phyloP scores from a whole-genome alignment of 1,140 invertebrate genomes.

The Lasaia peninsularis region DNA sequence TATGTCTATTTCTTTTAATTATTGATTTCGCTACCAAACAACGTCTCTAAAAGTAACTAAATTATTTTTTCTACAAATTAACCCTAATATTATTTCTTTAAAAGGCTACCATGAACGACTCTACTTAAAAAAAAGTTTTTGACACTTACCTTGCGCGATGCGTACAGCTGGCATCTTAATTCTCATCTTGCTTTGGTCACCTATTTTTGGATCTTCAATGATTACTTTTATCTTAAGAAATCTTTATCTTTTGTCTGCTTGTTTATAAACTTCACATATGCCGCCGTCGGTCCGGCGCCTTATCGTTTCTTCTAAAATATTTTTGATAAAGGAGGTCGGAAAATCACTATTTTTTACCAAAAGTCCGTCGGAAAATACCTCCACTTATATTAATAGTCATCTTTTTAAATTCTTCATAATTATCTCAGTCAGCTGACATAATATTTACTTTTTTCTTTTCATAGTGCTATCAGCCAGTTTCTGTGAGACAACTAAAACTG shows the following conservation, averaged over 20 bases:
- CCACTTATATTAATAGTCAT: constrained; percentile 49
- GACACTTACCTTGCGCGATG: constrained; percentile 90
- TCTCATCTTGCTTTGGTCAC: constrained; percentile 89
- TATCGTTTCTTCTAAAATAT: constrained; percentile 61
- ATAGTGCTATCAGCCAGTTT: constrained; percentile 44
- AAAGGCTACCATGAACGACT: neutral
- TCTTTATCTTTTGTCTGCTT: constrained; percentile 61
- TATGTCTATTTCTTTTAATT: too few species aligned
- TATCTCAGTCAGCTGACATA: constrained; percentile 20
- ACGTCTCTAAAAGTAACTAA: too few species aligned
- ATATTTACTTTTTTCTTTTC: constrained; percentile 70
- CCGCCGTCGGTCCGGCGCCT: constrained; percentile 66
- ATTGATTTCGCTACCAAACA: too few species aligned
- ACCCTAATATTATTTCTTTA: neutral
- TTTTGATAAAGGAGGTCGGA: constrained; percentile 56
- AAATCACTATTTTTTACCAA: constrained; percentile 50
- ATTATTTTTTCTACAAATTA: neutral
- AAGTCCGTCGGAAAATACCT: constrained; percentile 60
- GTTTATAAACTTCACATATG: constrained; percentile 63
- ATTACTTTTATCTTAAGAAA: constrained; percentile 62
- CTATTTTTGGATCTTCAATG: constrained; percentile 73
- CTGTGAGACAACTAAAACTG: constrained; percentile 48
- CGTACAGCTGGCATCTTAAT: constrained; percentile 96
- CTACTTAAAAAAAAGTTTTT: neutral
- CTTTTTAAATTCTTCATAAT: constrained; percentile 48